These are phyloP conservation scores for Vulpes lagopus DNA, from an alignment of 2,113 vertebrate genomes.

Conservation along the genomic window DNA sequence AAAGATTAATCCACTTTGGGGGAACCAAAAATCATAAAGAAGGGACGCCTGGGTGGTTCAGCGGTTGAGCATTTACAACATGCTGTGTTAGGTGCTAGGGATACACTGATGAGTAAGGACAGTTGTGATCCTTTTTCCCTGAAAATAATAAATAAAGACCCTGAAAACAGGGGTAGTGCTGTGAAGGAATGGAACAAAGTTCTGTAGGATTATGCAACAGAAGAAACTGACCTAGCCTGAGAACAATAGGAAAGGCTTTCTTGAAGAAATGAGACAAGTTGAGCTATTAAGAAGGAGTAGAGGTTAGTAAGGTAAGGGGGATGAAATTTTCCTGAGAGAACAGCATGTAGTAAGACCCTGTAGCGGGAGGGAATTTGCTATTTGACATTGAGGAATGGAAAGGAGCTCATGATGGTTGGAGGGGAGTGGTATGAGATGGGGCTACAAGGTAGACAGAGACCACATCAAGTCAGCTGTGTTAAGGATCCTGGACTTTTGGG, in stretches of 20 bases:
- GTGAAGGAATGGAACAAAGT: not conserved
- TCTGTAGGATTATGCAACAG: not conserved
- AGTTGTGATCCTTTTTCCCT: not conserved
- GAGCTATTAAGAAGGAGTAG: constrained; percentile 1
- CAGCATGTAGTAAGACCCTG: not conserved
- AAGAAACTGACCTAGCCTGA: not conserved
- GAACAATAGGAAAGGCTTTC: not conserved
- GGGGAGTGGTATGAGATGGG: not conserved
- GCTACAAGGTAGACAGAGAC: not conserved
- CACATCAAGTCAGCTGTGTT: not conserved
- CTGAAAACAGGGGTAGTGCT: not conserved
- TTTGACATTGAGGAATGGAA: not conserved
- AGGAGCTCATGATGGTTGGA: not conserved
- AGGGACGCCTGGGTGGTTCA: too few species aligned
- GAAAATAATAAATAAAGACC: not conserved
- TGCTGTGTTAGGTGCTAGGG: not conserved
- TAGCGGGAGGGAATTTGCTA: not conserved
- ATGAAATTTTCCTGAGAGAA: not conserved
- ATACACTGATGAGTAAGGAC: not conserved
- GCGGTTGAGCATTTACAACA: not conserved
- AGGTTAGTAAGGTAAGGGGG: not conserved
- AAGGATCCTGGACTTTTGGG: not conserved
- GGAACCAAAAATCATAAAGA: not conserved
- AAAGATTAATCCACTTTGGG: not conserved
- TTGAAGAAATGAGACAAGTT: not conserved